Evolutionary conservation across 2,888 invertebrate genomes (phyloP), one percentile per base, ranked within the genome.

Genomic region (Leptinotarsa juncta): DNA sequence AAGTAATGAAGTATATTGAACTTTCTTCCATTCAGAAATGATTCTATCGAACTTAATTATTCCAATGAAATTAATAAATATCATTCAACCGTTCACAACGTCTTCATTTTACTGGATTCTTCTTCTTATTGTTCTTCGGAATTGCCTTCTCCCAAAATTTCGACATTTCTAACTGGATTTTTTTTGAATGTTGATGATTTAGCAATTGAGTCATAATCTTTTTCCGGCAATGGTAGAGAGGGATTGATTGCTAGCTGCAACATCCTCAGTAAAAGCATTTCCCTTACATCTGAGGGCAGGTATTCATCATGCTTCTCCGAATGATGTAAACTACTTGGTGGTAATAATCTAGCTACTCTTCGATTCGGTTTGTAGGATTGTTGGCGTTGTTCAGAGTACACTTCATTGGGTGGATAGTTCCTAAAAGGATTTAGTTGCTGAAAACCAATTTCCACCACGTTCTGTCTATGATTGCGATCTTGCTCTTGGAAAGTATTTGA

Each of bases 231-330:
- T 3, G 83, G 89, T 75, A 89, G 84, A 66, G 92, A 91, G 10
- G 92, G 91, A 84, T 92, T 93, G 79, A 94, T 93, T 0, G 94
- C 94, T 74, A 94, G 85, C 84, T 94, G 91, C 49, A 94, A 87
- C 94, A 94, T 94, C 82, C 93, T 91, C 82, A 94, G 85, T 12
- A 94, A 86, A 53, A 94, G 87, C 83, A 93, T 93, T 85, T 94
- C 94, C 74, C 94, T 89, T 20, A 94, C 91, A 73, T 93, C 92
- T 0, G 93, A 90, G 16, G 94, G 94, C 20, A 94, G 85, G 80
- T 91, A 92, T 78, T 93, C 92, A 10, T 91, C 91, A 2, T 85
- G 85, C 18, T 80, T 77, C 16, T 83, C 80, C 53, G 80, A 78
- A 60, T 79, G 74, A 12, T 23, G 23, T 10, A 74, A 74, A 14